phyloP scores from a whole-genome alignment of 1,140 invertebrate genomes.

The Metaphire vulgaris region DNA sequence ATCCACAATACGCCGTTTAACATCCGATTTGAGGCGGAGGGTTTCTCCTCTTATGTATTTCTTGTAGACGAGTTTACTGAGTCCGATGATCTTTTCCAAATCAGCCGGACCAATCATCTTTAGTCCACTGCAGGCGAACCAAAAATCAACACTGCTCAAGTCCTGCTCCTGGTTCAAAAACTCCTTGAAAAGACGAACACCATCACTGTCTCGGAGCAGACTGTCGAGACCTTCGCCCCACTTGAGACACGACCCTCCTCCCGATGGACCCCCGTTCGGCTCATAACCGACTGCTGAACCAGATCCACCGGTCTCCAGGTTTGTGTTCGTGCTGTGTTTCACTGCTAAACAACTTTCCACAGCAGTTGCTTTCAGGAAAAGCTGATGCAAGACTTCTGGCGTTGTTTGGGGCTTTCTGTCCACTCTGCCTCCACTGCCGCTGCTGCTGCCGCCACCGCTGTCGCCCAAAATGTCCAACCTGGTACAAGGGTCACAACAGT shows the following conservation, averaged over 20 bases:
- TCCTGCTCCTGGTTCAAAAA: slow-evolving; percentile 67
- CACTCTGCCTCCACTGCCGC: too few species aligned
- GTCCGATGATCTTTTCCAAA: slow-evolving; percentile 62
- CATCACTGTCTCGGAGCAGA: slow-evolving; percentile 75
- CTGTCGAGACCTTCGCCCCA: slow-evolving; percentile 76
- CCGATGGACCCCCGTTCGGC: slow-evolving; percentile 35
- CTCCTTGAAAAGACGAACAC: slow-evolving; percentile 72
- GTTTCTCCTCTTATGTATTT: slow-evolving; percentile 64
- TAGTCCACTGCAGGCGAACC: slow-evolving; percentile 83
- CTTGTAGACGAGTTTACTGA: slow-evolving; percentile 74
- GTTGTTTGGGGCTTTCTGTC: too few species aligned
- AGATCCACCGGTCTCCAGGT: slow-evolving; percentile 14
- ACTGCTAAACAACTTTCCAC: neutral
- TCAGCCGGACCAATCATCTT: slow-evolving; percentile 61
- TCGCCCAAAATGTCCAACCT: neutral
- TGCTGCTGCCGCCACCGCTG: neutral
- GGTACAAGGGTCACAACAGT: slow-evolving; percentile 33
- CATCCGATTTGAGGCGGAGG: slow-evolving; percentile 55
- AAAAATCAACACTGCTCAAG: slow-evolving; percentile 68
- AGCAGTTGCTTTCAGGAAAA: neutral
- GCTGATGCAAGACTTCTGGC: neutral
- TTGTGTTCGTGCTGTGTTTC: slow-evolving; percentile 30
- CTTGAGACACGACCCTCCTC: slow-evolving; percentile 69
- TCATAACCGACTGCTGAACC: slow-evolving; percentile 50
- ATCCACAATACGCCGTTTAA: slow-evolving; percentile 72